Evolutionary conservation across 2,888 invertebrate species (phyloP).

Genomic region (Latrodectus elegans): DNA sequence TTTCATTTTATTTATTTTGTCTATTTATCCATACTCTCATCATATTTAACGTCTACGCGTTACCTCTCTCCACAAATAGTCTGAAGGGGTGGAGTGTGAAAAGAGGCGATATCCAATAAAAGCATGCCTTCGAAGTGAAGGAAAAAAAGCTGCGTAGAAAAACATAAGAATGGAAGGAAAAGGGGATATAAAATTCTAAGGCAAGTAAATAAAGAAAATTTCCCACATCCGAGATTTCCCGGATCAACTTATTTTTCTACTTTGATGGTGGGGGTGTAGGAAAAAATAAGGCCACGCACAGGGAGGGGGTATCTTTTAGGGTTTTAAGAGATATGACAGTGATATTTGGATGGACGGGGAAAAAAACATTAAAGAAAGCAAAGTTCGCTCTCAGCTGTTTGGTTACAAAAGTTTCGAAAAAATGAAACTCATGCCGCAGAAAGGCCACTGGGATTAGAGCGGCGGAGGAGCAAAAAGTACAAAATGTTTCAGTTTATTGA

Average conservation of each 20-base stretch:
- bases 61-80: neutral
- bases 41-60: neutral
- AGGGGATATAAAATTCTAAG: neutral
- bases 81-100: neutral
- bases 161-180: neutral
- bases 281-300: no score
- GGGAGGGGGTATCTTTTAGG: no score
- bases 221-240: constrained; percentile 29
- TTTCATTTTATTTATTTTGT: no score
- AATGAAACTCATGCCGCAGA: no score
- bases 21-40: neutral
- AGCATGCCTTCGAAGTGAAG: neutral
- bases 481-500: no score
- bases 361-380: no score
- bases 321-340: no score
- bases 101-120: neutral
- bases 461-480: no score
- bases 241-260: constrained; percentile 40
- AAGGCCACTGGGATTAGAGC: no score
- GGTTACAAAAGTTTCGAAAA: no score
- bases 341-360: no score
- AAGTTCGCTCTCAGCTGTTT: no score
- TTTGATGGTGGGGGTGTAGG: neutral
- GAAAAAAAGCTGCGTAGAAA: neutral
- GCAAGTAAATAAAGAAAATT: constrained; percentile 33